Base-by-base conservation (phyloP, 2,113 vertebrate species). In the Zingel zingel region DNA sequence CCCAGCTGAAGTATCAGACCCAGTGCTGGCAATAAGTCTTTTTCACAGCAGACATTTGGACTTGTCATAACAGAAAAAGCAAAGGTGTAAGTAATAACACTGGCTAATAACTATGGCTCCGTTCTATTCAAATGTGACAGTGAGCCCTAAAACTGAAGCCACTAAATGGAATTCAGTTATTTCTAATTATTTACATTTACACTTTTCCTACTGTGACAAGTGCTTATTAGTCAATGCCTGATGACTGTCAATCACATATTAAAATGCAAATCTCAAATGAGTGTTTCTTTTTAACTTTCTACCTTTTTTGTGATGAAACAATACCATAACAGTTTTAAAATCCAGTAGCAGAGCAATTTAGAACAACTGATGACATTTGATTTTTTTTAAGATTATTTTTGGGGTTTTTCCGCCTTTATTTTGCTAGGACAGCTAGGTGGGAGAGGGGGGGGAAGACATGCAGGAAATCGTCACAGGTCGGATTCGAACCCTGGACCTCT, bases 201-300 rank as follows among this genome's bases (percentile, higher is more conserved):
- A 61, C 58, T 66, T 80, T 65, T 27, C 15, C 54, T 39, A 21
- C 15, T 51, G 78, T 65, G 27, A 76, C 18, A 25, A 25, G 25
- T 5, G 56, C 48, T 23, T 16, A 12, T 54, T 45, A 27, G 30
- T 51, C 33, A 53, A 39, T 70, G 11, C 23, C 10, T 45, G 18
- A 21, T 70, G 27, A 43, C 45, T 62, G 16, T 23, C 30, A 16
- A 43, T 43, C 66, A 33, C 33, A 56, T 62, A 56, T 62, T 43
- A 16, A 54, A 54, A 30, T 56, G 33, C 27, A 39, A 69, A 61
- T 21, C 30, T 13, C n/a, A 13, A 8, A 4, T 12, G 18, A 27
- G 27, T 27, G 16, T 48, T 48, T 27, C 15, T 11, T 25, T 33
- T 33, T 33, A 33, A 33, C 6, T 33, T 33, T 33, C 39, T 43